A percentile compares a stretch with the other conserved stretches of the same genome.
Evolutionary conservation across 2,888 invertebrate species (phyloP).

Genomic region (Abscondita cerata): DNA sequence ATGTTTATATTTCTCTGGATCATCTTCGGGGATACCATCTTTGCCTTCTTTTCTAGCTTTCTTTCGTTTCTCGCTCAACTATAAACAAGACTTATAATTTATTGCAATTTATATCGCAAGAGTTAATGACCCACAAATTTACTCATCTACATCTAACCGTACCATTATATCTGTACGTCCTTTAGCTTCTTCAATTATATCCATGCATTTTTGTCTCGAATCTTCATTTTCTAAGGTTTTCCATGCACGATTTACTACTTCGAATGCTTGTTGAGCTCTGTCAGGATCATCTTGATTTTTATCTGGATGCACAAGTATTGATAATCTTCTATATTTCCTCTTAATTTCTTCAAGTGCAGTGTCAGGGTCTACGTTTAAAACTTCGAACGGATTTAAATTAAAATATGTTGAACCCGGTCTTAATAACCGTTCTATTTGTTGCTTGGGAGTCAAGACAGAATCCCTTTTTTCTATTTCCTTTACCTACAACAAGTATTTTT

Average conservation of each 20-base stretch:
- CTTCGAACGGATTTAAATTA: slow-evolving; percentile 96
- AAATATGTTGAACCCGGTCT: slow-evolving; percentile 98
- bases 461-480: slow-evolving; percentile 99
- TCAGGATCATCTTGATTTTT: slow-evolving; percentile 97
- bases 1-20: slow-evolving; percentile 85
- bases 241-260: slow-evolving; percentile 94
- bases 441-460: slow-evolving; percentile 93
- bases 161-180: slow-evolving; percentile 93
- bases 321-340: slow-evolving; percentile 94
- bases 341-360: slow-evolving; percentile 90
- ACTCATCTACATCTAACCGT: slow-evolving; percentile 41
- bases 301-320: slow-evolving; percentile 98
- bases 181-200: slow-evolving; percentile 97
- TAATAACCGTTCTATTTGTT: slow-evolving; percentile 95
- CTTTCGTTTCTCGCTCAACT: slow-evolving; percentile 93
- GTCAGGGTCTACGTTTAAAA: slow-evolving; percentile 90
- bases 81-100: slow-evolving; percentile 44
- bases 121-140: background rate
- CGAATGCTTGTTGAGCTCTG: slow-evolving; percentile 91
- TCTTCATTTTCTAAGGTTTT: slow-evolving; percentile 95
- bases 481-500: slow-evolving; percentile 70
- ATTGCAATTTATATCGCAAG: background rate
- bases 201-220: slow-evolving; percentile 90
- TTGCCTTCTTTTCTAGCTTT: slow-evolving; percentile 93
- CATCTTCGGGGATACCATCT: slow-evolving; percentile 86